A percentile compares a stretch with the other conserved stretches of the same genome.
Conservation (phyloP, 2,888 invertebrate genomes). For the Gari tellinella region DNA sequence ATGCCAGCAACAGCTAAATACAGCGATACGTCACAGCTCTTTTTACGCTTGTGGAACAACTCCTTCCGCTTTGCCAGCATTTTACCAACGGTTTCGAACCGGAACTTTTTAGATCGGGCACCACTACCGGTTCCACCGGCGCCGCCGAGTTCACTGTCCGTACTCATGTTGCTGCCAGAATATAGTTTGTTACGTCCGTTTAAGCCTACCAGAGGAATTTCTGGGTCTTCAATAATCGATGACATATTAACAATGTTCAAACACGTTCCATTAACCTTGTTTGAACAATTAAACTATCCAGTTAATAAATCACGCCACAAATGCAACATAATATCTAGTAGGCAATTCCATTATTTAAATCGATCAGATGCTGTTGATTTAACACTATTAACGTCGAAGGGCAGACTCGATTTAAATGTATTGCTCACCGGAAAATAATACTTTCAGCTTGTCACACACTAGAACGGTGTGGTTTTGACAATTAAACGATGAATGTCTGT, state of each 20-base stretch:
- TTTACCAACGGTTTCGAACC: slow-evolving; percentile 81
- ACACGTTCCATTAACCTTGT: too few relatives aligned
- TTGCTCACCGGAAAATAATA: too few relatives aligned
- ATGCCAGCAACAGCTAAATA: slow-evolving; percentile 80
- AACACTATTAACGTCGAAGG: too few relatives aligned
- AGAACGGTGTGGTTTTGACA: too few relatives aligned
- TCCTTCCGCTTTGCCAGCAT: slow-evolving; percentile 81
- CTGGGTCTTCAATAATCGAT: slow-evolving; percentile 80
- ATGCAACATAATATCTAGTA: too few relatives aligned
- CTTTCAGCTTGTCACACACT: too few relatives aligned
- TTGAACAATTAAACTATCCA: too few relatives aligned
- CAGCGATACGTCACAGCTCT: slow-evolving; percentile 78
- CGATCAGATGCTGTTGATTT: too few relatives aligned
- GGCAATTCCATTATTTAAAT: too few relatives aligned
- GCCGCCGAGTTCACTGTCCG: slow-evolving; percentile 21
- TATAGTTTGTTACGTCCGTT: slow-evolving; percentile 75
- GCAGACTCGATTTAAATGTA: too few relatives aligned
- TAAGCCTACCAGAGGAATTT: slow-evolving; percentile 80
- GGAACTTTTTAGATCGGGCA: slow-evolving; percentile 40
- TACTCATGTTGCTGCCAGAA: slow-evolving; percentile 59
- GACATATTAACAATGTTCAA: slow-evolving; percentile 65
- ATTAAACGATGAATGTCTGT: too few relatives aligned
- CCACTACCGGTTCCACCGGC: slow-evolving; percentile 11
- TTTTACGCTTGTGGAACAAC: slow-evolving; percentile 77
- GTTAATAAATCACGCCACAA: too few relatives aligned